Evolutionary conservation across 2,888 invertebrate genomes (phyloP).

Genomic region (Drosophila cognata): DNA sequence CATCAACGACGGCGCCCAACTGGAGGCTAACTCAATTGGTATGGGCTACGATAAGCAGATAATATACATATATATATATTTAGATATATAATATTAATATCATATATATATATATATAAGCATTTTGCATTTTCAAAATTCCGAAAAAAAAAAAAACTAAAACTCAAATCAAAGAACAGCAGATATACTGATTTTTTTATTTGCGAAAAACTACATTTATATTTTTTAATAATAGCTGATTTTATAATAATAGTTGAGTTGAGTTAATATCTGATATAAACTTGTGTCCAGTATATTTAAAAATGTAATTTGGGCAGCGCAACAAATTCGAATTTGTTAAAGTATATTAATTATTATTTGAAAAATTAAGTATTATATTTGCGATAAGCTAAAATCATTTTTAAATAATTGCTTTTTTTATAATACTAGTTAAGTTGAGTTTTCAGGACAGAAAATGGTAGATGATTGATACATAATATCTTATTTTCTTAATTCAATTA

Average conservation of each 20-base stretch:
- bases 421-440: neutral
- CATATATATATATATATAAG: neutral
- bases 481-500: neutral
- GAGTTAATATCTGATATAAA: neutral
- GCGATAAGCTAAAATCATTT: neutral
- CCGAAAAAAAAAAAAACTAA: neutral
- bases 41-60: neutral
- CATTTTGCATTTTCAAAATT: neutral
- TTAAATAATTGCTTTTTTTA: neutral
- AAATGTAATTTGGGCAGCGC: neutral
- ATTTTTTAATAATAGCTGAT: neutral
- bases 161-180: neutral
- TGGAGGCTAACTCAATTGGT: conserved; percentile 44
- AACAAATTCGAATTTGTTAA: neutral
- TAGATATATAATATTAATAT: neutral
- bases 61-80: neutral
- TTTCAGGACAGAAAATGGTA: neutral
- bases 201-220: neutral
- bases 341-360: neutral
- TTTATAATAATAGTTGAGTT: neutral
- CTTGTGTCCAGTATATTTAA: neutral
- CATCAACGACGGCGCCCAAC: conserved; percentile 60
- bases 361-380: neutral
- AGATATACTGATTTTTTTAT: neutral
- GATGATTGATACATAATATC: neutral